Evolutionary conservation across 2,797 vertebrate species (phyloP).

Genomic region (Okamejei kenojei): DNA sequence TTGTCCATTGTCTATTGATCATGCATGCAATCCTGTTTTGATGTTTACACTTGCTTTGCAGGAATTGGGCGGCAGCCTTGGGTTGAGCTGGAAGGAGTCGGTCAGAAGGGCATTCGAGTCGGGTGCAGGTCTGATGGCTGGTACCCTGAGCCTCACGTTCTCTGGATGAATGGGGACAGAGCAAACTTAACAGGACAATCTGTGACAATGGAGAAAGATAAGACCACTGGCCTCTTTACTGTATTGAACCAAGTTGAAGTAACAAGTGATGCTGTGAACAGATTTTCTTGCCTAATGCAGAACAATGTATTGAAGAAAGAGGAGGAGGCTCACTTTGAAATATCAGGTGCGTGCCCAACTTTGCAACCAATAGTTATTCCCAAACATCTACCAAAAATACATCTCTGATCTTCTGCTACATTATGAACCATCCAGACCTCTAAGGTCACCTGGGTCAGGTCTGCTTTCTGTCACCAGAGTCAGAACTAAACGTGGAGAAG

Average conservation of each 20-base stretch:
- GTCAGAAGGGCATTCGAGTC: not conserved
- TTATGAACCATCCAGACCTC: too few relatives aligned
- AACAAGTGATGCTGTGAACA: not conserved
- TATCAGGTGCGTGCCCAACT: conserved; percentile 32
- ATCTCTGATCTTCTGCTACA: too few relatives aligned
- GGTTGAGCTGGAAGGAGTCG: conserved; percentile 29
- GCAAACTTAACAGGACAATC: not conserved
- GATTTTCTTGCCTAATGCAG: not conserved
- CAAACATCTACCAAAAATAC: too few relatives aligned
- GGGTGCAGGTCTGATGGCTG: not conserved
- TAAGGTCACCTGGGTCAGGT: too few relatives aligned
- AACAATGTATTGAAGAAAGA: not conserved
- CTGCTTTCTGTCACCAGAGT: too few relatives aligned
- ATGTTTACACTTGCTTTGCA: conserved; percentile 35
- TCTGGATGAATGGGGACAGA: conserved; percentile 11
- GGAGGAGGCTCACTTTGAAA: not conserved
- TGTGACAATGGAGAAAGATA: not conserved
- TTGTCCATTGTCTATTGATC: too few relatives aligned
- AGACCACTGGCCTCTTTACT: conserved; percentile 35
- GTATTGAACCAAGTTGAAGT: not conserved
- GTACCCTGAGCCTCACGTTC: not conserved
- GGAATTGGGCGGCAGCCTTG: conserved; percentile 37
- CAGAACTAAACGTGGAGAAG: too few relatives aligned
- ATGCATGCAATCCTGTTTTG: not conserved
- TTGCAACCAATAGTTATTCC: not conserved